Evolutionary conservation across 2,113 vertebrate species (phyloP), one percentile per base, ranked within the genome.

Genomic region (Rhinolophus ferrumequinum): DNA sequence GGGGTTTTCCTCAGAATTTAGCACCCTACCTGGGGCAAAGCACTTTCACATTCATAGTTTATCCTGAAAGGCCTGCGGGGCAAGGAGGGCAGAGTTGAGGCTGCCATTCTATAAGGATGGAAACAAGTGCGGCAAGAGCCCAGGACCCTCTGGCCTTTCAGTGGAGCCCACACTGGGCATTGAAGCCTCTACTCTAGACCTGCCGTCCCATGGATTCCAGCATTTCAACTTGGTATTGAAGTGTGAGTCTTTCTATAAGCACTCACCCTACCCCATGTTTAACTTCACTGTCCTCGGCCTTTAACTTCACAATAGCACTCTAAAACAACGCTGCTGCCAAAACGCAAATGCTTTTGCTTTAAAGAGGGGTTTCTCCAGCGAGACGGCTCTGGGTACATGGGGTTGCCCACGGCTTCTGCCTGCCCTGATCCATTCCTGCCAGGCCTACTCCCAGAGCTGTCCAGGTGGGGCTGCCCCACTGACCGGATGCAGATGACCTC

Each of bases 21-120:
- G 58, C 60, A 11, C 9, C 28, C 18, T 22, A 4, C 64, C 3
- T 1, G 1, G n/a, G 5, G 12, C 14, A 0, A 64, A 41, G 14
- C 76, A 54, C n/a, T 14, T 64, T n/a, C 76, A 52, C 44, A 26
- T 33, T 38, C 75, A 13, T 12, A 50, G 69, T 38, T 60, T 33
- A 22, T 60, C 56, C 66, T 24, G 50, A 69, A 79, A 69, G 8
- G 82, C 18, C 21, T 28, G 47, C 18, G 67, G 28, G 44, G 28
- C 35, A 3, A 21, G 56, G 47, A 83, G 93, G 18, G 56, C 30
- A 16, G 86, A 30, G 86, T 10, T 13, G 44, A 72, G 19, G 16
- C 83, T 60, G 12, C 38, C 3, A 0, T 18, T 35, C 52, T 30
- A 24, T 52, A 8, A 38, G 41, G 92, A 19, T 33, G 26, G 13